These are phyloP conservation scores for Gibbula magus DNA, from an alignment of 2,888 invertebrate genomes.

Conservation along the genomic window DNA sequence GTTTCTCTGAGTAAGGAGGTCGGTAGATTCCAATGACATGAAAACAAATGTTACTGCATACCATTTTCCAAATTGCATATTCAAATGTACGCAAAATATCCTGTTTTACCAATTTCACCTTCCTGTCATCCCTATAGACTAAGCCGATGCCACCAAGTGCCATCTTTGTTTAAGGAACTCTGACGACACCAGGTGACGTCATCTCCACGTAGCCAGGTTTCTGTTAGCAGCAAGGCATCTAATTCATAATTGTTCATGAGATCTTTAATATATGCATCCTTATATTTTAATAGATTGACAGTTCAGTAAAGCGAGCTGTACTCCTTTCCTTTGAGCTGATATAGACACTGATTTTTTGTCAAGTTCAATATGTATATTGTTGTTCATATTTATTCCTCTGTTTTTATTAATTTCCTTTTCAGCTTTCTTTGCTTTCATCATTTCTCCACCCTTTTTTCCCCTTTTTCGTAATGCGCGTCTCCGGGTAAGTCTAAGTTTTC, in stretches of 20 bases:
- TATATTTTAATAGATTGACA: too few species aligned
- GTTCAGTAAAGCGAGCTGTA: neutral
- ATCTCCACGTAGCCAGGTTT: neutral
- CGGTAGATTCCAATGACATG: too few species aligned
- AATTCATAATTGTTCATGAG: neutral
- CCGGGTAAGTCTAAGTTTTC: slow-evolving; percentile 1
- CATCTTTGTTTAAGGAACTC: neutral
- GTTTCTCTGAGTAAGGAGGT: too few species aligned
- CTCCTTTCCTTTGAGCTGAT: neutral
- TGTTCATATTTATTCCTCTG: neutral
- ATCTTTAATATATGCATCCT: neutral
- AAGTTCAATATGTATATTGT: neutral
- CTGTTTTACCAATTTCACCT: neutral
- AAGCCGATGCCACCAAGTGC: slow-evolving; percentile 3
- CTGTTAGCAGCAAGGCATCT: neutral
- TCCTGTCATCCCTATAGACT: neutral
- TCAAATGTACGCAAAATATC: neutral
- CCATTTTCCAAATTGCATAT: neutral
- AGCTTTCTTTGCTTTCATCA: neutral
- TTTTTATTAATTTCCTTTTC: neutral
- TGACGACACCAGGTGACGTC: neutral
- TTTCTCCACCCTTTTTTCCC: neutral
- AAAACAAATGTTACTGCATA: too few species aligned
- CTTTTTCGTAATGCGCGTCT: neutral
- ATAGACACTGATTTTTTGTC: neutral